Percentiles rank a stretch among this genome's conserved stretches.
Conservation (phyloP, 2,113 vertebrate species). For the Apus apus region DNA sequence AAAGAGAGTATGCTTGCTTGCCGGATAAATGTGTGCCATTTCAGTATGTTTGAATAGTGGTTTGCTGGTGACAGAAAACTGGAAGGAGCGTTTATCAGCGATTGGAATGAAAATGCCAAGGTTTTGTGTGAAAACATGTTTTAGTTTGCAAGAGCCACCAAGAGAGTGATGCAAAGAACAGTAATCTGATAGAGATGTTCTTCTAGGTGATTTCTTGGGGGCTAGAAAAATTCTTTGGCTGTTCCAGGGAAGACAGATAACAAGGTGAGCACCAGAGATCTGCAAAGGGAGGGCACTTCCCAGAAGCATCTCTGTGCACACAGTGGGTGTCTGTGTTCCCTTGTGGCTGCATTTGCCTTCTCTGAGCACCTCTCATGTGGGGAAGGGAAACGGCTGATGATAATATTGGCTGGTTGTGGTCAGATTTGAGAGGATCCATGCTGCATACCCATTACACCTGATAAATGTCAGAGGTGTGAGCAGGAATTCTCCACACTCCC, state of each 20-base stretch:
- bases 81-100: not conserved
- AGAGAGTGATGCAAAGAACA: not conserved
- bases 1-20: not conserved
- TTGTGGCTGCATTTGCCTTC: not conserved
- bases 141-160: not conserved
- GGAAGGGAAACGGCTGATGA: not conserved
- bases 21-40: not conserved
- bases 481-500: fast-evolving
- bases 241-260: not conserved
- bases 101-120: not conserved
- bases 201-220: not conserved
- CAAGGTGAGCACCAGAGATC: not conserved
- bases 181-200: not conserved
- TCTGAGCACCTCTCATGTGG: not conserved
- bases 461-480: not conserved
- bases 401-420: not conserved
- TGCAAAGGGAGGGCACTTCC: not conserved
- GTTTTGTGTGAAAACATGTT: not conserved
- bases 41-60: not conserved
- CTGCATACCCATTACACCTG: not conserved
- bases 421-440: not conserved
- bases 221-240: not conserved
- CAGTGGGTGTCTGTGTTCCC: fast-evolving
- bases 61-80: not conserved
- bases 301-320: not conserved